Percentiles rank a stretch among this genome's conserved stretches.
Conservation (phyloP, 2,888 invertebrate species). For the Sceliomorpha sp. region DNA sequence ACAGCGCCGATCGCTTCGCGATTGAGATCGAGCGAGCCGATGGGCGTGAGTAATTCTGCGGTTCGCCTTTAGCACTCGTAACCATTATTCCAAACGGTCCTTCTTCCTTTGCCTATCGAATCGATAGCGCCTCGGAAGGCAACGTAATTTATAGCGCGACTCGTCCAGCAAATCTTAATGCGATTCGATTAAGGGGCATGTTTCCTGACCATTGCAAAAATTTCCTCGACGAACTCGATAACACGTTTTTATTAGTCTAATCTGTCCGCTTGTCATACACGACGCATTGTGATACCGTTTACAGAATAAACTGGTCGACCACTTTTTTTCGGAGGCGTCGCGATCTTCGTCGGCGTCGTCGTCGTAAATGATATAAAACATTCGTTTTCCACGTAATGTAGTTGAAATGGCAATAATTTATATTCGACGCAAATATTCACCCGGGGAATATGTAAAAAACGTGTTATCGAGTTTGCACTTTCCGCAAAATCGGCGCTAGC, state of each 20-base stretch:
- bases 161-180: slow-evolving; percentile 72
- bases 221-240: slow-evolving; percentile 10
- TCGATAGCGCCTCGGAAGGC: slow-evolving; percentile 67
- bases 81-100: slow-evolving; percentile 57
- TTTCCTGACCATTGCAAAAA: slow-evolving; percentile 60
- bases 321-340: no score
- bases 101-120: slow-evolving; percentile 68
- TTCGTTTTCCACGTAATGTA: no score
- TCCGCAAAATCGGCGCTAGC: no score
- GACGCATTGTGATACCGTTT: no score
- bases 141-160: slow-evolving; percentile 69
- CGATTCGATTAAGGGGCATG: slow-evolving; percentile 71
- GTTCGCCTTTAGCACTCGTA: slow-evolving; percentile 58
- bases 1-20: slow-evolving; percentile 21
- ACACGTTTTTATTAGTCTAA: slow-evolving; percentile 21
- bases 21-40: slow-evolving; percentile 55
- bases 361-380: no score
- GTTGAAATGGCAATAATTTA: no score
- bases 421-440: no score
- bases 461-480: no score
- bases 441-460: no score
- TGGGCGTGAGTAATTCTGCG: slow-evolving; percentile 60
- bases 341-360: no score
- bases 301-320: no score
- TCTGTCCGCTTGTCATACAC: no score